phyloP scores from a whole-genome alignment of 2,797 vertebrate species.

The Lacerta viridis region DNA sequence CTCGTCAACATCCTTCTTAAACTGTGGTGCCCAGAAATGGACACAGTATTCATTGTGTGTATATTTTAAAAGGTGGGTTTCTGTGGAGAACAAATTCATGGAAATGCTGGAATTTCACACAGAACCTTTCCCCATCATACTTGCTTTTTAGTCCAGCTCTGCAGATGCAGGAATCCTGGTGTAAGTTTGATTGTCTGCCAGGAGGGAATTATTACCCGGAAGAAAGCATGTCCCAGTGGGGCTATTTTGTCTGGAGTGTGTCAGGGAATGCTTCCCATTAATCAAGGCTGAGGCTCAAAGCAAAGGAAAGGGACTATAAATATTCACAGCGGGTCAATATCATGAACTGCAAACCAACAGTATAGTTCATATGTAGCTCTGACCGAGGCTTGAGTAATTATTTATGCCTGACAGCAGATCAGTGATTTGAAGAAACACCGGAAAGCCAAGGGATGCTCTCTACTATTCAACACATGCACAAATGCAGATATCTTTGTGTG shows the following conservation, averaged over 20 bases:
- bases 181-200: conserved; percentile 20
- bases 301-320: conserved; percentile 27
- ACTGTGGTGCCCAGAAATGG: too few relatives aligned
- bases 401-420: conserved; percentile 5
- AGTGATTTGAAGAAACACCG: background rate
- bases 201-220: conserved; percentile 22
- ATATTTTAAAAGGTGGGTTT: background rate
- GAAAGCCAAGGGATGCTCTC: too few relatives aligned
- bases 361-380: background rate
- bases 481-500: too few relatives aligned
- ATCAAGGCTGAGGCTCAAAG: conserved; percentile 33
- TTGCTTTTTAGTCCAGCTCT: background rate
- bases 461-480: background rate
- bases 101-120: background rate
- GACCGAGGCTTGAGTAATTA: background rate
- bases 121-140: background rate
- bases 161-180: background rate
- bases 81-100: background rate
- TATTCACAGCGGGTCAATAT: conserved; percentile 30
- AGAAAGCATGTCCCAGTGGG: conserved; percentile 24
- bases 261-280: conserved; percentile 28
- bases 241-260: conserved; percentile 30
- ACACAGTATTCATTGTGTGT: too few relatives aligned
- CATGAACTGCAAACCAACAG: conserved; percentile 19
- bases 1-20: too few relatives aligned